Evolutionary conservation across 2,113 vertebrate genomes (phyloP), one percentile per base, ranked within the genome.

Genomic region (Climacteris rufus): DNA sequence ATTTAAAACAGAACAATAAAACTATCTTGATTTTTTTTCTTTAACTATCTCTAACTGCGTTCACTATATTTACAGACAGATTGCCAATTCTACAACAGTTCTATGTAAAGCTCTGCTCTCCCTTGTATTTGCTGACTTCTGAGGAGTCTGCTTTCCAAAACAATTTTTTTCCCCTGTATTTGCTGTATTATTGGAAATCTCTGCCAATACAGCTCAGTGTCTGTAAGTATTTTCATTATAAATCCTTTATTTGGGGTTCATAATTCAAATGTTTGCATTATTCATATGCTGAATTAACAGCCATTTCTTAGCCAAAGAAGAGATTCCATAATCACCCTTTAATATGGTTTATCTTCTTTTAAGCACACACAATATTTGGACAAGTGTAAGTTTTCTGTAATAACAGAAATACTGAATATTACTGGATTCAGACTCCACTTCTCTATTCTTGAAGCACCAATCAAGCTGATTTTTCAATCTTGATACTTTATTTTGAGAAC

Each of bases 1-100:
- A 0, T 82, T 92, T 90, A 85, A 97, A 95, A 84, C 69, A 96
- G 72, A 87, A 91, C 27, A 89, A 70, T 80, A 90, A 95, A 95
- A 80, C 15, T 27, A 80, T 94, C 56, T 52, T 66, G 64, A 76
- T 76, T 94, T 87, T 49, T 89, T 92, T 85, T 89, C 69, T 94
- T 95, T 94, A 83, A 81, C 53, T 90, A 24, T 76, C 44, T 96
- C 65, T 91, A 75, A 91, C 57, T 53, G 27, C 82, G 31, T 81
- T 56, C 44, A 22, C 19, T 82, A 33, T 86, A 50, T 87, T 83
- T 82, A 78, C 44, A 89, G 64, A 92, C 84, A 63, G 54, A 37
- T n/a, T 87, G 53, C 33, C 81, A 94, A 56, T 16, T 42, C 44
- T 66, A 90, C 47, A 95, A 79, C 61, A 83, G 9, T 82, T 74